Base-by-base conservation (phyloP, 2,888 invertebrate species). In the Luperina testacea region DNA sequence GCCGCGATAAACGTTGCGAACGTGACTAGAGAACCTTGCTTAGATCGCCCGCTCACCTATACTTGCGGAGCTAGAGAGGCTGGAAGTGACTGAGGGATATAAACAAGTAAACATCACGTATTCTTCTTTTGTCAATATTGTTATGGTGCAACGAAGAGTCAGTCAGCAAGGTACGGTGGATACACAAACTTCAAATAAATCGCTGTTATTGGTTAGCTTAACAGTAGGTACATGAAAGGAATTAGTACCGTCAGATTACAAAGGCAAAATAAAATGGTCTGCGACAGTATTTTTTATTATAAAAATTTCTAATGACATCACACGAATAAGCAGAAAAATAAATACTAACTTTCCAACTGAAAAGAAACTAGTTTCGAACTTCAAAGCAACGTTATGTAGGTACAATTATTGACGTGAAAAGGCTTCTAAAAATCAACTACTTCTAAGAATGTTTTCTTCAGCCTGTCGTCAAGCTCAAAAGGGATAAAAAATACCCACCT, bases 11-110 rank as follows among this genome's bases (percentile, higher is more conserved):
- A 96, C 95, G 94, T 91, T 90, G 90, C 68, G 92, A 84, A 95
- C 96, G 96, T 96, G 96, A 96, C 95, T 96, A 95, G 95, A 94
- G 94, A 94, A 94, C 91, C 91, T 91, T 91, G 93, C 92, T 94
- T 94, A 93, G 93, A 93, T 92, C 92, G 92, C 90, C 84, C 84
- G 84, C 84, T 86, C 85, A 88, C 85, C 88, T 90, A 86, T 91
- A 91, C 91, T 91, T 92, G 67, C 48, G 68, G 88, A 91, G n/a
- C 17, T 85, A 89, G 38, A 72, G 64, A n/a, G 2, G 38, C 92
- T 91, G 75, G 93, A 92, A 78, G 68, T 65, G 82, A 15, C 65
- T 11, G 9, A 64, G 13, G 11, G 0, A 59, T 65, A 75, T 67
- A 70, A 81, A 80, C 51, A 77, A 77, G 53, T 74, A 63, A 70